Percentiles rank a stretch among this genome's conserved stretches.
Evolutionary conservation across 1,140 invertebrate genomes (phyloP).

Genomic region (Drosophila parabipectinata): DNA sequence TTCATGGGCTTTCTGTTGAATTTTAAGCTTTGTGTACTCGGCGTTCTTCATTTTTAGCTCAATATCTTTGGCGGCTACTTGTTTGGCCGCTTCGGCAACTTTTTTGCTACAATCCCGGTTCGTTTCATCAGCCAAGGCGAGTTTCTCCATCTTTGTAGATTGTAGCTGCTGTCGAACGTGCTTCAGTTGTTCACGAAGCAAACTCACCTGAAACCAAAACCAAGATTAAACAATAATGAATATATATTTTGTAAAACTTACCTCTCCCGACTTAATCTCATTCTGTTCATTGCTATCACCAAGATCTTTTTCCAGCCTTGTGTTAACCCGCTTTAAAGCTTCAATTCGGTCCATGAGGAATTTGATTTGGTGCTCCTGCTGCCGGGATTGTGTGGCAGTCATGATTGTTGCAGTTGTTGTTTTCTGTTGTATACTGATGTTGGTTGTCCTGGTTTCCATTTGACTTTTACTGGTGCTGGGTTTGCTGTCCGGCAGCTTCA

Average conservation of each 20-base stretch:
- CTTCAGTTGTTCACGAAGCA: conserved; percentile 72
- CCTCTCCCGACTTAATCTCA: conserved; percentile 68
- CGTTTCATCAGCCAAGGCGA: conserved; percentile 51
- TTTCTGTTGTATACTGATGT: conserved; percentile 20
- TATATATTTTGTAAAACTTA: conserved; percentile 13
- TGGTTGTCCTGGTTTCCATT: not conserved
- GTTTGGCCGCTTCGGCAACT: conserved; percentile 55
- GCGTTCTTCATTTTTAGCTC: conserved; percentile 62
- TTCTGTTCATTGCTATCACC: conserved; percentile 55
- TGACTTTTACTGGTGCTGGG: conserved; percentile 1
- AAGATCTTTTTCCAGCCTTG: conserved; percentile 65
- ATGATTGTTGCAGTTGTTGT: conserved; percentile 15
- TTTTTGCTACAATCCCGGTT: conserved; percentile 64
- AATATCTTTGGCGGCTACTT: conserved; percentile 58
- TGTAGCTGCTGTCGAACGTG: conserved; percentile 70
- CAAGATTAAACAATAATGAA: not conserved
- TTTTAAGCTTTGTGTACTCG: conserved; percentile 43
- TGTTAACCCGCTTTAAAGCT: conserved; percentile 65
- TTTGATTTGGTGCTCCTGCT: conserved; percentile 74
- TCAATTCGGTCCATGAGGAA: conserved; percentile 74
- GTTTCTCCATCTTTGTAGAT: conserved; percentile 70
- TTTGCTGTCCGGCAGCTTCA: conserved; percentile 1
- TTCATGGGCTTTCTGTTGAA: conserved; percentile 22
- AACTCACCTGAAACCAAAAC: conserved; percentile 34
- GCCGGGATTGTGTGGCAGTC: conserved; percentile 46